Evolutionary conservation across 2,888 invertebrate genomes (phyloP), one percentile per base, ranked within the genome.

Genomic region (Unio pictorum): DNA sequence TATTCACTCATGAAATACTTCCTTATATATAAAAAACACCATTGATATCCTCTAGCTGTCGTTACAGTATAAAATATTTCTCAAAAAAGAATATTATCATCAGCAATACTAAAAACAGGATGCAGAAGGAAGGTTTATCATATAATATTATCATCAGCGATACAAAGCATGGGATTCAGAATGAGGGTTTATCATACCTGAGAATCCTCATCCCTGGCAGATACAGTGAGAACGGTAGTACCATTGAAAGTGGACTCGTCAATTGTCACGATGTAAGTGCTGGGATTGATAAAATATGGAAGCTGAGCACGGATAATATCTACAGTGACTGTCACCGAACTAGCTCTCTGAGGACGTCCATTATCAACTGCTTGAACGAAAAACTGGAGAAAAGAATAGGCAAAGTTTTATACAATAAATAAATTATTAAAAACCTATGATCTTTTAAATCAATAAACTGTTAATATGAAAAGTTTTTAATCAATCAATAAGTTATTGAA

Each of bases 131-230:
- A 11, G 45, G 45, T 11, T 11, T 11, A 45, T 45, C 64, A 23
- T 69, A 83, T 23, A 23, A 45, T 45, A 45, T 45, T 45, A 45
- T 11, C 45, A 45, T 45, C 11, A 45, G 11, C 45, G 11, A 34
- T 11, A 45, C 11, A 3, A 45, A 45, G 11, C 45, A 45, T 11
- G 45, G 45, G 11, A 45, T 34, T 34, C 34, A 34, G 34, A 34
- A 45, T 45, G 11, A 45, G 45, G 45, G 45, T 11, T 11, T 11
- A 45, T 45, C 64, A 23, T 69, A 83, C 84, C 79, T 81, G 74
- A 18, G 80, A 72, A 76, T 85, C 84, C 30, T n/a, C 23, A 63
- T 85, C 84, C 3, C 20, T 56, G 23, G 84, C 84, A 26, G 72
- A 71, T 3, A 84, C 81, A 18, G 65, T 69, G 58, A 70, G 72